These are phyloP conservation scores for Dromococcyx pavoninus DNA, from an alignment of 2,797 vertebrate species.

Conservation along the genomic window DNA sequence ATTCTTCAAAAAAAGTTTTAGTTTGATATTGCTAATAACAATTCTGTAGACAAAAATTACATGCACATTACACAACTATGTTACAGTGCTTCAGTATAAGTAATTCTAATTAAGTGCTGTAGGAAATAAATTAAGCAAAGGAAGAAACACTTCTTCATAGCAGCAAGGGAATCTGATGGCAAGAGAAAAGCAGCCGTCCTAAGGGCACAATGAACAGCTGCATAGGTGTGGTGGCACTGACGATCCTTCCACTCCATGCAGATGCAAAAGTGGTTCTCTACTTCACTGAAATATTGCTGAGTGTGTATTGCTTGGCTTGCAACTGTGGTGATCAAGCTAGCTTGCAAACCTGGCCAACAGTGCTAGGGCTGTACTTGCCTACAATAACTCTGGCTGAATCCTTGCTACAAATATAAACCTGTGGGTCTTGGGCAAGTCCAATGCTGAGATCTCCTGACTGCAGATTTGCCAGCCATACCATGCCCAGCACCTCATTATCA, in stretches of 20 bases:
- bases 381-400: neutral
- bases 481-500: neutral
- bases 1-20: neutral
- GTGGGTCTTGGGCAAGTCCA: neutral
- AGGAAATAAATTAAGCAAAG: neutral
- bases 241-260: neutral
- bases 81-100: accelerated
- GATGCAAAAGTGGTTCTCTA: neutral
- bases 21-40: neutral
- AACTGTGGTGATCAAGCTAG: neutral
- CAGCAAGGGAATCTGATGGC: neutral
- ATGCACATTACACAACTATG: neutral
- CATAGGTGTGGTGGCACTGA: neutral
- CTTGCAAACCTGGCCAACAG: neutral
- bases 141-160: neutral
- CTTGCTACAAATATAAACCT: neutral
- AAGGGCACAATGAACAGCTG: neutral
- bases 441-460: neutral
- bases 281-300: neutral
- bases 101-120: neutral
- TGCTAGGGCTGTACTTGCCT: neutral
- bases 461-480: neutral
- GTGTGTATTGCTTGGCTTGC: neutral
- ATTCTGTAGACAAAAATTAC: neutral
- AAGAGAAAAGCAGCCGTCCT: neutral